These are phyloP conservation scores for Drosophila lacertosa DNA, from an alignment of 1,140 invertebrate genomes.

Conservation along the genomic window DNA sequence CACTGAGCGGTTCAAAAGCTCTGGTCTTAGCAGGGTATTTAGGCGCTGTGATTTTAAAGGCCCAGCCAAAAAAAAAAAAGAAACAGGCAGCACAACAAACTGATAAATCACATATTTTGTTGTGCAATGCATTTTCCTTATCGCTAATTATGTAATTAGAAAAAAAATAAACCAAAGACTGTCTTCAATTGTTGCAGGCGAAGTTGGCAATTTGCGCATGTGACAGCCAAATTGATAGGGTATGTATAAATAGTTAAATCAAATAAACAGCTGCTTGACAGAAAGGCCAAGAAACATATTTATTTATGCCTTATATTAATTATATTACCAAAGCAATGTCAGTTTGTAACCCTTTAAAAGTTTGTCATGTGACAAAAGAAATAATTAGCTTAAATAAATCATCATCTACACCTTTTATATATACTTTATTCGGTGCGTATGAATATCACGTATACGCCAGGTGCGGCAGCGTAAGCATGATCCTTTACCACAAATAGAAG, in stretches of 20 bases:
- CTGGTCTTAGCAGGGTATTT: slow-evolving; percentile 40
- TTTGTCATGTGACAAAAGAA: slow-evolving; percentile 3
- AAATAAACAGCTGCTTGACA: not conserved
- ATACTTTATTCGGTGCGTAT: too few species aligned
- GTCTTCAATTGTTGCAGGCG: slow-evolving; percentile 4
- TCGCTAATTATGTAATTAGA: slow-evolving; percentile 34
- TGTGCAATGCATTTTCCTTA: slow-evolving; percentile 56
- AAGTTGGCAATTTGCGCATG: slow-evolving; percentile 27
- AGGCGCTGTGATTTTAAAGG: slow-evolving; percentile 41
- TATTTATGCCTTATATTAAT: too few species aligned
- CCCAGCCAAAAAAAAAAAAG: not conserved
- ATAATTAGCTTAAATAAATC: too few species aligned
- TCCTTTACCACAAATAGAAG: too few species aligned
- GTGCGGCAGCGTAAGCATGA: slow-evolving; percentile 34
- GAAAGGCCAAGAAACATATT: too few species aligned
- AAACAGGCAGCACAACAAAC: slow-evolving; percentile 18
- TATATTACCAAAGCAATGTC: too few species aligned
- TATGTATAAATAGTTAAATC: not conserved
- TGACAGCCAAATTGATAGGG: slow-evolving; percentile 38
- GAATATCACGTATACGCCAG: slow-evolving; percentile 32
- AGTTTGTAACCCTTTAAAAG: not conserved
- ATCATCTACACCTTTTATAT: too few species aligned
- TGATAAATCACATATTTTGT: slow-evolving; percentile 53
- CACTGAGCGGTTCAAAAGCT: slow-evolving; percentile 32
- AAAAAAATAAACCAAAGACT: slow-evolving; percentile 1